These are phyloP conservation scores for Pyxicephalus adspersus DNA, from an alignment of 2,113 vertebrate genomes.

Conservation along the genomic window DNA sequence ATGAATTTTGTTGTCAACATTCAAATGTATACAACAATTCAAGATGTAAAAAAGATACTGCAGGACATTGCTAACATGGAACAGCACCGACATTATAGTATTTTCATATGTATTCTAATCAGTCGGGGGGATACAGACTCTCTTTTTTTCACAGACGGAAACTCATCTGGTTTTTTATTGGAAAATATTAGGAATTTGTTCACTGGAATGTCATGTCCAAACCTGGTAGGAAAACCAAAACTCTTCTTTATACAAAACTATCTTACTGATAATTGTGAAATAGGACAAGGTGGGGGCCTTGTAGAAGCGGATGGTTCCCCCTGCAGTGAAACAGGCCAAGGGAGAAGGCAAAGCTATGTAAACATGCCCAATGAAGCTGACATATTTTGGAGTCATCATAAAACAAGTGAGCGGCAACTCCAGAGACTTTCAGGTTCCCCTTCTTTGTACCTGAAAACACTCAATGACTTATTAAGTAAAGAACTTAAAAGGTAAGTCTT, in stretches of 20 bases:
- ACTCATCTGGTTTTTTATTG: slow-evolving; percentile 65
- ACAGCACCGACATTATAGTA: slow-evolving; percentile 68
- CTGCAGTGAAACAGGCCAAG: background rate
- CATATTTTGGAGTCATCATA: slow-evolving; percentile 90
- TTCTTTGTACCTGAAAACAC: slow-evolving; percentile 78
- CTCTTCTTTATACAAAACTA: slow-evolving; percentile 94
- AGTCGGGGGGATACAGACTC: slow-evolving; percentile 74
- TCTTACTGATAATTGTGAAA: slow-evolving; percentile 55
- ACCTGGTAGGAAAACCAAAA: slow-evolving; percentile 86
- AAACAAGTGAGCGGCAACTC: slow-evolving; percentile 70
- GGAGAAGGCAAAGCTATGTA: background rate
- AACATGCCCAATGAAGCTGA: slow-evolving; percentile 80
- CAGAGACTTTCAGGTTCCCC: slow-evolving; percentile 58
- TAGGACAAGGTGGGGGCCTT: slow-evolving; percentile 52
- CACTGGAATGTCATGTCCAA: slow-evolving; percentile 73
- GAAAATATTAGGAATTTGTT: slow-evolving; percentile 76
- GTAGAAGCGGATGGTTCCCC: slow-evolving; percentile 75
- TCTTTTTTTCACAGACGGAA: slow-evolving; percentile 76
- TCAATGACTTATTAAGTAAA: slow-evolving; percentile 71
- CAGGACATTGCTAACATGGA: slow-evolving; percentile 57
- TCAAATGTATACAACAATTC: slow-evolving; percentile 62
- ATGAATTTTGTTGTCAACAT: slow-evolving; percentile 74
- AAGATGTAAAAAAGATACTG: slow-evolving; percentile 60
- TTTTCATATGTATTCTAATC: slow-evolving; percentile 84
- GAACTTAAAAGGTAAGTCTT: slow-evolving; percentile 47